A percentile compares a stretch with the other conserved stretches of the same genome.
These are phyloP conservation scores for Eudemis profundana DNA, from an alignment of 2,888 invertebrate species.

Conservation along the genomic window DNA sequence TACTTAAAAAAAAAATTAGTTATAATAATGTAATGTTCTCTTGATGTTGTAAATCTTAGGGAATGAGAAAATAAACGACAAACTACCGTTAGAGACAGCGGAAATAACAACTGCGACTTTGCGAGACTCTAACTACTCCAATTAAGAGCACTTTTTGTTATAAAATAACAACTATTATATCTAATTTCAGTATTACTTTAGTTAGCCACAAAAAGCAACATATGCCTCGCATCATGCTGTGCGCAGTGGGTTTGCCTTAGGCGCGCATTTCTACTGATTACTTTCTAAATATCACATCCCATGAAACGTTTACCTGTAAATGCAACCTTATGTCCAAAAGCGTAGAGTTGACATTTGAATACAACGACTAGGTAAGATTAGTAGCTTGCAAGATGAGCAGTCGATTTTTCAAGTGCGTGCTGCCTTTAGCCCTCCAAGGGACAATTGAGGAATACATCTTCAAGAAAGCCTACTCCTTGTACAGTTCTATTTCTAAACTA, in stretches of 20 bases:
- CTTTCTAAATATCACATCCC: background rate
- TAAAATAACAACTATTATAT: constrained; percentile 34
- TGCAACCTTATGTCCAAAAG: background rate
- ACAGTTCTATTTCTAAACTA: background rate
- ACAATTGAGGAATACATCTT: constrained; percentile 54
- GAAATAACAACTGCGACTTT: constrained; percentile 10
- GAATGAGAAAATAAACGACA: no score
- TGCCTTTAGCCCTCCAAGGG: constrained; percentile 67
- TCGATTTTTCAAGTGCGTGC: constrained; percentile 67
- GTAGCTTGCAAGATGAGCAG: background rate
- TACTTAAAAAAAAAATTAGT: no score
- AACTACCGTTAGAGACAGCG: background rate
- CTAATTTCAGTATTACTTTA: constrained; percentile 33
- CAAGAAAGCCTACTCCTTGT: constrained; percentile 15
- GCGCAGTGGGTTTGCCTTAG: constrained; percentile 35
- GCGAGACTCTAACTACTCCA: background rate
- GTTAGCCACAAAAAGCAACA: constrained; percentile 33
- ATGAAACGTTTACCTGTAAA: background rate
- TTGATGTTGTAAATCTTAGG: no score
- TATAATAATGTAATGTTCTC: no score
- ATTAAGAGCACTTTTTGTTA: constrained; percentile 18
- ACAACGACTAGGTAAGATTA: background rate
- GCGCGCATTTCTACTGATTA: constrained; percentile 47
- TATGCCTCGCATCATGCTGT: constrained; percentile 32
- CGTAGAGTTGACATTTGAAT: background rate